Evolutionary conservation across 1,140 invertebrate species (phyloP), one percentile per base, ranked within the genome.

Genomic region (Leptoteleia sp.): DNA sequence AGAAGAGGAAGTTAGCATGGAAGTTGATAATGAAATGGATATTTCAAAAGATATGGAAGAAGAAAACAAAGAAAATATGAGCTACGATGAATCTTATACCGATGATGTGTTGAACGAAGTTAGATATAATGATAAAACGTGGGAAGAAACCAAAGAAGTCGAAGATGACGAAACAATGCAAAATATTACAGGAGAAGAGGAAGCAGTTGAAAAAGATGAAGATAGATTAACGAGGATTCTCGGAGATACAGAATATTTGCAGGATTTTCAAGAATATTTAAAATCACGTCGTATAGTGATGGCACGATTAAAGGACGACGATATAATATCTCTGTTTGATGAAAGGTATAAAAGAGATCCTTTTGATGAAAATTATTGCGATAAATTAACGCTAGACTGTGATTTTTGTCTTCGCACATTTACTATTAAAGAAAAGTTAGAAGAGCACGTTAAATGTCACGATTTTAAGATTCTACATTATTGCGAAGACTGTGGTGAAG

Each of bases 391-490:
- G 15, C 61, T 87, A 0, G 86, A 89, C 8, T 90, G 89, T 42
- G 88, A 90, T 45, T 90, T 89, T 65, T 90, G 89, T 48, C 68
- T 83, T 7, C 59, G 83, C 12, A 82, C 79, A 8, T 90, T 87
- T 62, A 37, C 79, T 1, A 72, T 65, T 3, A 81, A 81, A 11
- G 89, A 89, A 3, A 52, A 82, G 0, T 68, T 87, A 0, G 85
- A 86, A 3, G 88, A 88, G 31, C 89, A 90, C 33, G 29, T 86
- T 0, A 90, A 87, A 29, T 50, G 12, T 7, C 89, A 90, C 8
- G 89, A 90, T 27, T 86, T 84, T 9, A 88, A 86, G 57, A 84
- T 90, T 2, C 75, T 84, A 35, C 85, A 87, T 47, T 88, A 76
- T 13, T 90, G 88, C 17, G 88, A 89, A 19, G 89, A 90, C 64